Evolutionary conservation across 2,797 vertebrate species (phyloP), one percentile per base, ranked within the genome.

Genomic region (Borostomias antarcticus): DNA sequence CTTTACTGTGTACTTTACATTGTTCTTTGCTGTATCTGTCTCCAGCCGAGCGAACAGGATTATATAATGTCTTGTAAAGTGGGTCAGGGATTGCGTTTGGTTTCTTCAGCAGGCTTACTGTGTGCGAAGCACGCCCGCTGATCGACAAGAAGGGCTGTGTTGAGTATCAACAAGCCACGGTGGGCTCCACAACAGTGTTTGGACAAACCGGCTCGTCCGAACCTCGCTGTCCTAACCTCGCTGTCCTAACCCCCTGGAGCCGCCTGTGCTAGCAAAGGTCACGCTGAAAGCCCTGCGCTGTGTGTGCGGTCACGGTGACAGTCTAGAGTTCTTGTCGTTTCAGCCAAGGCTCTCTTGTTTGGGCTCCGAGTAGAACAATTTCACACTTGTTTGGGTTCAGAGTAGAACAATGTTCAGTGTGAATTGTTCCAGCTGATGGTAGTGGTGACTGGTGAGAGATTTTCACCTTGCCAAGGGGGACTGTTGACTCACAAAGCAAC

Each of bases 51-150:
- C n/a, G n/a, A 71, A 32, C 76, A 80, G 68, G 52, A 71, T 86
- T 87, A 83, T 73, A 52, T 78, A 82, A 87, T 62, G 48, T 72
- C 60, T 76, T 75, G 43, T 73, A 66, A 84, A 85, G 68, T 71
- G 64, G 74, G 72, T 67, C 80, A 67, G 62, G 43, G 40, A 23
- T 65, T 71, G 81, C 56, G 32, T 72, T 72, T 57, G 59, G 68
- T 84, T 79, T 86, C 72, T 62, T 77, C 50, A 71, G 59, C 59
- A 68, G 72, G 30, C 54, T 21, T 62, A 30, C 57, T 32, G n/a
- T 25, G 33, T 59, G 28, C 64, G 23, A 67, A 64, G 57, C 48
- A 13, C 40, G 29, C 21, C 62, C 5, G 15, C 47, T 56, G 62
- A 62, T 75, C 72, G 48, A 68, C 48, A 64, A 69, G 70, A 60